phyloP scores from a whole-genome alignment of 2,888 invertebrate species.

The Chelonus formosanus region DNA sequence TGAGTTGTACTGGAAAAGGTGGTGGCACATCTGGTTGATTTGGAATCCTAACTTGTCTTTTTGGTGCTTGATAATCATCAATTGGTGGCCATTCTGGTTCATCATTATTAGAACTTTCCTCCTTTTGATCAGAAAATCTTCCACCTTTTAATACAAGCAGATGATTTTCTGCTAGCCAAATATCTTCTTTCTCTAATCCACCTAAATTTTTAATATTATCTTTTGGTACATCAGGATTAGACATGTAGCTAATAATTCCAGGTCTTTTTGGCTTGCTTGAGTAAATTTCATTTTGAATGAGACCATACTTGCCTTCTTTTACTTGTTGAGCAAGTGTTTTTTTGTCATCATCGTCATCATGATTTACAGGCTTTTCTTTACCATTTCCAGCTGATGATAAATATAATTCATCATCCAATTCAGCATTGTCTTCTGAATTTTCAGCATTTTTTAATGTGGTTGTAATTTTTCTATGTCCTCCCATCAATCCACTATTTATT shows the following conservation, averaged over 20 bases:
- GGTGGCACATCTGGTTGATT: constrained; percentile 85
- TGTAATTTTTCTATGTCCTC: constrained; percentile 71
- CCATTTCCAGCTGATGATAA: constrained; percentile 77
- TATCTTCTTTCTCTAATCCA: constrained; percentile 84
- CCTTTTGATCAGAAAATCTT: constrained; percentile 68
- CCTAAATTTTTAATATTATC: constrained; percentile 84
- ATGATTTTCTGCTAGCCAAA: constrained; percentile 91
- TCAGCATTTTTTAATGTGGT: constrained; percentile 23
- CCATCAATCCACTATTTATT: constrained; percentile 68
- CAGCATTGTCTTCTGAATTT: constrained; percentile 39
- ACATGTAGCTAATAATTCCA: constrained; percentile 82
- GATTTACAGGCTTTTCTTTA: constrained; percentile 66
- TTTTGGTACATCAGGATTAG: constrained; percentile 81
- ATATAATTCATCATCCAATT: constrained; percentile 70
- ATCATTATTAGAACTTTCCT: constrained; percentile 37
- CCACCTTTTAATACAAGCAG: constrained; percentile 84
- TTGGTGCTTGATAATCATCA: constrained; percentile 84
- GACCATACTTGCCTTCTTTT: constrained; percentile 88
- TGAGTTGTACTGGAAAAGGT: constrained; percentile 91
- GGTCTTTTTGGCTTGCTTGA: constrained; percentile 76
- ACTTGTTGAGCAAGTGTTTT: constrained; percentile 90
- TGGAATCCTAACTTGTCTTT: constrained; percentile 85
- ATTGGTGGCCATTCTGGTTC: constrained; percentile 77
- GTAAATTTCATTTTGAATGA: constrained; percentile 87
- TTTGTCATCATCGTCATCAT: constrained; percentile 74